phyloP scores from a whole-genome alignment of 1,140 invertebrate genomes.

The Listronotus oregonensis region DNA sequence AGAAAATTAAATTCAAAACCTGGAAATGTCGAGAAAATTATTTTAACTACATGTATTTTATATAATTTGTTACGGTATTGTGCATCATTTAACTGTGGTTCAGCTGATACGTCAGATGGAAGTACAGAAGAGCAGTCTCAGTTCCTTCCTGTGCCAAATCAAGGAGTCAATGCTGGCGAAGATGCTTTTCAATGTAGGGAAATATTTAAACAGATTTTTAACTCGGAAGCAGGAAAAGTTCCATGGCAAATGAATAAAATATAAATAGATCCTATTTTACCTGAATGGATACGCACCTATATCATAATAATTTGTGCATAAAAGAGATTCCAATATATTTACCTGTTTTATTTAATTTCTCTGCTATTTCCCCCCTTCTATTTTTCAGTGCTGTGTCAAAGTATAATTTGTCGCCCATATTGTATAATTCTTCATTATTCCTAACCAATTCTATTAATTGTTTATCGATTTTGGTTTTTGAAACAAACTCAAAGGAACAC shows the following conservation, averaged over 20 bases:
- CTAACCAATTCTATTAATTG: too few species aligned
- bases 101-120: conserved; percentile 12
- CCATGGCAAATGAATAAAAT: conserved; percentile 26
- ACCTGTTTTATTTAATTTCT: too few species aligned
- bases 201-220: conserved; percentile 29
- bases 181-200: conserved; percentile 22
- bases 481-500: too few species aligned
- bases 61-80: conserved; percentile 25
- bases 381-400: too few species aligned
- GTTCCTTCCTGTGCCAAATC: conserved; percentile 21
- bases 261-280: too few species aligned
- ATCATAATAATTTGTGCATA: too few species aligned
- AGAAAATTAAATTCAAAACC: conserved; percentile 21
- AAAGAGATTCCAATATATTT: too few species aligned
- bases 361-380: too few species aligned
- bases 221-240: conserved; percentile 21
- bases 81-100: conserved; percentile 24
- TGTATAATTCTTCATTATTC: too few species aligned
- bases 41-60: conserved; percentile 33
- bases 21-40: conserved; percentile 28
- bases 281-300: too few species aligned
- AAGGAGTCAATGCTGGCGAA: conserved; percentile 26
- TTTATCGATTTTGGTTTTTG: too few species aligned
- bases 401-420: too few species aligned
- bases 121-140: conserved; percentile 12